Percentiles rank a stretch among this genome's conserved stretches.
Evolutionary conservation across 2,888 invertebrate species (phyloP).

Genomic region (Troides helena): DNA sequence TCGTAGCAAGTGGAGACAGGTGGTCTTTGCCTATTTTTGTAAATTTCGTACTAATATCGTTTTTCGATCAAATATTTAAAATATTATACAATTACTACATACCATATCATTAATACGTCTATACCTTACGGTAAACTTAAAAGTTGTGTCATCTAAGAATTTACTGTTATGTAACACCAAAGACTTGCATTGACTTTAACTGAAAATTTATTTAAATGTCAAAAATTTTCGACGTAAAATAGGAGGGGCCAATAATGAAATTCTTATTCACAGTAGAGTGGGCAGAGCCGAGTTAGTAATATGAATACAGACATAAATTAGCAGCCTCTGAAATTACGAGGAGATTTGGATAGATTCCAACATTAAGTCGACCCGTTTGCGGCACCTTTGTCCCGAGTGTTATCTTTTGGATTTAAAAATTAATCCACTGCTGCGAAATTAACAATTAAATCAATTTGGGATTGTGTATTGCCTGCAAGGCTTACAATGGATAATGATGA

Average conservation of each 20-base stretch:
- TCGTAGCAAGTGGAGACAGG: too few species aligned
- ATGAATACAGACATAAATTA: conserved; percentile 36
- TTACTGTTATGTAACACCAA: too few species aligned
- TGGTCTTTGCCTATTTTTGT: too few species aligned
- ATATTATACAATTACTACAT: too few species aligned
- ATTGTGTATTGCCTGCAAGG: background rate
- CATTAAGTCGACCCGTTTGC: conserved; percentile 36
- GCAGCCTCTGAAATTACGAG: conserved; percentile 43
- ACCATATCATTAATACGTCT: too few species aligned
- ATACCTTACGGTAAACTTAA: too few species aligned
- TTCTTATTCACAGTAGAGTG: conserved; percentile 28
- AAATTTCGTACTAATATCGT: too few species aligned
- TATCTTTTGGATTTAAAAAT: conserved; percentile 30
- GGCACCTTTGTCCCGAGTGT: conserved; percentile 36
- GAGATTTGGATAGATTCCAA: conserved; percentile 51
- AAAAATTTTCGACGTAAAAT: conserved; percentile 28
- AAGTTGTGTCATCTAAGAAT: too few species aligned
- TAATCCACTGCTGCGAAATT: conserved; percentile 22
- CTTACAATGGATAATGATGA: too few species aligned
- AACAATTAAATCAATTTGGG: background rate
- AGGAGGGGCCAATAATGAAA: conserved; percentile 29
- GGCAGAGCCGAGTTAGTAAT: conserved; percentile 30
- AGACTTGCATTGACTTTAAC: background rate
- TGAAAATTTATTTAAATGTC: conserved; percentile 23
- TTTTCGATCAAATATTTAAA: too few species aligned